phyloP scores from a whole-genome alignment of 2,113 vertebrate species.

The Cariama cristata region DNA sequence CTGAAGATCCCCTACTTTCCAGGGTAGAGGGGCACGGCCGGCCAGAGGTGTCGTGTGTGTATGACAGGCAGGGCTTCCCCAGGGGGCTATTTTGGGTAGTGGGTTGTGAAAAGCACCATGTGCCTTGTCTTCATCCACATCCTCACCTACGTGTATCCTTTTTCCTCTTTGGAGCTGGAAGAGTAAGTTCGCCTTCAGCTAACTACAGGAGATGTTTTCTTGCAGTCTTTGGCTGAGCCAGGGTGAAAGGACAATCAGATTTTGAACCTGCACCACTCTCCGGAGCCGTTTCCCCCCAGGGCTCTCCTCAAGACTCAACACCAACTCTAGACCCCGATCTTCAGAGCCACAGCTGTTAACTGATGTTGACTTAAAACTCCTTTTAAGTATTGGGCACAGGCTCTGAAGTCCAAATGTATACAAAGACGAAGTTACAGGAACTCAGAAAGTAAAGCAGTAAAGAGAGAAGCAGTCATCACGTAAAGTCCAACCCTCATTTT shows the following conservation, averaged over 20 bases:
- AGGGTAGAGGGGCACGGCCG: accelerated
- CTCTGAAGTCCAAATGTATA: background rate
- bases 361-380: background rate
- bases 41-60: accelerated
- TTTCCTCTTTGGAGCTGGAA: background rate
- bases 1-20: background rate
- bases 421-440: background rate
- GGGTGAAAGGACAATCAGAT: background rate
- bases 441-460: background rate
- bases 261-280: background rate
- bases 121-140: background rate
- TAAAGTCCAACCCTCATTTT: background rate
- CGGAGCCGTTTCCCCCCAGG: background rate
- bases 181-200: background rate
- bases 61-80: background rate
- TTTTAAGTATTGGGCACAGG: background rate
- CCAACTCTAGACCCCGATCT: background rate
- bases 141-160: background rate
- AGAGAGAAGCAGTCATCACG: background rate
- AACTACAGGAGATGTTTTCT: background rate
- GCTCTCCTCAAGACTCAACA: background rate
- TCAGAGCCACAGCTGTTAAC: background rate
- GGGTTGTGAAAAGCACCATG: accelerated
- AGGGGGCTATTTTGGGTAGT: background rate
- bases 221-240: background rate